A percentile compares a stretch with the other conserved stretches of the same genome.
These are phyloP conservation scores for Tuberolachnus salignus DNA, from an alignment of 2,888 invertebrate species.

Conservation along the genomic window DNA sequence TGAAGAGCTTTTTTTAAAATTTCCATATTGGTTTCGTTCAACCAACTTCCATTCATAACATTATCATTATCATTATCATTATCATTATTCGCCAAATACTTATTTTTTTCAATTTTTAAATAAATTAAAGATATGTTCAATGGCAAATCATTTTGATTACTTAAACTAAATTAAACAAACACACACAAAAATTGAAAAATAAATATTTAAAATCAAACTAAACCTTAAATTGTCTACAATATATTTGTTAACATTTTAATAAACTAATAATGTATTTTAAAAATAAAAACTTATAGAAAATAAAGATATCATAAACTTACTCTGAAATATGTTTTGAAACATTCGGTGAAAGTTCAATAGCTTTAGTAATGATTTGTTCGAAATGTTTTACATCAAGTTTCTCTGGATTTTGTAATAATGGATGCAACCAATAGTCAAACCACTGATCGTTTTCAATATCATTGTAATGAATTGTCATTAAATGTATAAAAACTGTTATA, in stretches of 20 bases:
- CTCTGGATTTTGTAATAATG: conserved; percentile 59
- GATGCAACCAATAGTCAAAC: conserved; percentile 65
- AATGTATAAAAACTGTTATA: conserved; percentile 66
- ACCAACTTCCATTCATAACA: conserved; percentile 67
- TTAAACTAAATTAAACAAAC: conserved; percentile 19
- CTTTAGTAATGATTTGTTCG: conserved; percentile 62
- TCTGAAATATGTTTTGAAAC: conserved; percentile 61
- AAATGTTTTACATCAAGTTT: conserved; percentile 58
- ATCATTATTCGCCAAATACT: conserved; percentile 46
- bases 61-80: too few relatives aligned
- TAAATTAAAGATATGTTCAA: conserved; percentile 41
- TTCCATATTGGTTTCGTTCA: conserved; percentile 66
- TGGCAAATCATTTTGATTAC: conserved; percentile 13
- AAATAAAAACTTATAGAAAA: background rate
- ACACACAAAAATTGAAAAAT: background rate
- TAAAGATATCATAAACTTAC: conserved; percentile 16
- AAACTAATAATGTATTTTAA: background rate
- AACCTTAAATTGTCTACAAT: background rate
- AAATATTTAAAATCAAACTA: background rate
- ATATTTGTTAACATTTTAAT: background rate
- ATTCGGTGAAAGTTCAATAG: conserved; percentile 62
- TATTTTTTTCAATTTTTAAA: conserved; percentile 34
- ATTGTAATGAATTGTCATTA: conserved; percentile 65
- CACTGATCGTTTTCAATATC: conserved; percentile 63
- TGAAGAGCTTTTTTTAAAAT: conserved; percentile 67